These are phyloP conservation scores for Zalophus californianus DNA, from an alignment of 2,797 vertebrate genomes.

Conservation along the genomic window DNA sequence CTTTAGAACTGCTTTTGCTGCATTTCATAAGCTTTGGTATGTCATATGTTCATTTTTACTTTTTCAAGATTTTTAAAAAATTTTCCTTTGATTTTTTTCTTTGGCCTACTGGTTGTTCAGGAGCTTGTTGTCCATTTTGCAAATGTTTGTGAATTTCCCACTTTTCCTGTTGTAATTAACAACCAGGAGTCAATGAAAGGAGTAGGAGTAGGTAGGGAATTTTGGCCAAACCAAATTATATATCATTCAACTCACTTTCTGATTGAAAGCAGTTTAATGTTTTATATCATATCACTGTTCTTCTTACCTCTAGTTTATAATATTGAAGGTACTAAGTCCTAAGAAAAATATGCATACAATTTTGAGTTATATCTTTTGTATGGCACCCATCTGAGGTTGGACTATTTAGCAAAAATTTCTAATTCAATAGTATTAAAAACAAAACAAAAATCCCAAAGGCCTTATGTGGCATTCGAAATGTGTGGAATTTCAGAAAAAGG, in stretches of 20 bases:
- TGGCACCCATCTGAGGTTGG: rapidly evolving
- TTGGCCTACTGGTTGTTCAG: neutral
- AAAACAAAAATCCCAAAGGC: neutral
- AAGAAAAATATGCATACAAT: neutral
- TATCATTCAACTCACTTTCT: neutral
- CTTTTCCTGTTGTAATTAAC: neutral
- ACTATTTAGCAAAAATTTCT: neutral
- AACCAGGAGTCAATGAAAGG: neutral
- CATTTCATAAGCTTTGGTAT: neutral
- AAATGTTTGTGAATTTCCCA: neutral
- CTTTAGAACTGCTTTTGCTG: neutral
- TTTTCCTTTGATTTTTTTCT: neutral
- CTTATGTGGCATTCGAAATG: neutral
- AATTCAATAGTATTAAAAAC: neutral
- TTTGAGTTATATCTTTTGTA: neutral
- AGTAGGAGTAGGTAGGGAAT: neutral
- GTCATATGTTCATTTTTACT: neutral
- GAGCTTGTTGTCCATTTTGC: neutral
- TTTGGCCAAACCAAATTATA: neutral
- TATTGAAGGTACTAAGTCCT: neutral
- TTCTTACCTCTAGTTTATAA: neutral
- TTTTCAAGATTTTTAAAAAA: neutral
- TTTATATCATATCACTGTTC: neutral
- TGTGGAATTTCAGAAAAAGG: neutral
- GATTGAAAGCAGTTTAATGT: neutral